These are phyloP conservation scores for Collichthys lucidus DNA, from an alignment of 2,113 vertebrate species.

Conservation along the genomic window DNA sequence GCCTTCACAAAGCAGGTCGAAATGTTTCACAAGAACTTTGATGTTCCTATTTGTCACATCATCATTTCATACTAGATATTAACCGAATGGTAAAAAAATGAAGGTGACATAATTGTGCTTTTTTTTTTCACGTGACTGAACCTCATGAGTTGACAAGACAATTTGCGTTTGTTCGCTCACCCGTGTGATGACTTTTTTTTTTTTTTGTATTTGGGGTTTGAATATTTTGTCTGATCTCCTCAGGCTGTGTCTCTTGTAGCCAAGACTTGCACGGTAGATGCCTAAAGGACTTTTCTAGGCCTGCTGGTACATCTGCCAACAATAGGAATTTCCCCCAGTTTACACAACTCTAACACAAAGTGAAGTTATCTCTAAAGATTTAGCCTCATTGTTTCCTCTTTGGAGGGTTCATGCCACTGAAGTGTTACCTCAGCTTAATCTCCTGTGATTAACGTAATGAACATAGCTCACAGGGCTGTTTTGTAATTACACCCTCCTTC, in stretches of 20 bases:
- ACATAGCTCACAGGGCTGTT: constrained; percentile 43
- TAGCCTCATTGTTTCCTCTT: constrained; percentile 63
- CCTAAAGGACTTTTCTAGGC: constrained; percentile 80
- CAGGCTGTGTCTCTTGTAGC: constrained; percentile 76
- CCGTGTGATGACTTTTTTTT: constrained; percentile 46
- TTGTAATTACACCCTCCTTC: constrained; percentile 42
- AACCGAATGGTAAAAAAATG: constrained; percentile 47
- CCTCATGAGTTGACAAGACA: constrained; percentile 46
- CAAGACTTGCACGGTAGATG: constrained; percentile 77
- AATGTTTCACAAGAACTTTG: constrained; percentile 76
- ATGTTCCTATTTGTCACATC: constrained; percentile 82
- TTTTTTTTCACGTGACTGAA: constrained; percentile 24
- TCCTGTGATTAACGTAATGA: constrained; percentile 64
- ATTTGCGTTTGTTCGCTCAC: constrained; percentile 61
- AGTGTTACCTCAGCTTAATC: constrained; percentile 57
- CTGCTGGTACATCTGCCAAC: constrained; percentile 83
- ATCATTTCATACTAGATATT: constrained; percentile 74
- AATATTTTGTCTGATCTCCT: constrained; percentile 77
- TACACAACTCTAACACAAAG: constrained; percentile 73
- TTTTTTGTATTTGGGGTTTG: constrained; percentile 45
- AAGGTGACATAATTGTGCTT: constrained; percentile 63
- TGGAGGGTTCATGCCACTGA: constrained; percentile 47
- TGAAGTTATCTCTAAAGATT: constrained; percentile 68
- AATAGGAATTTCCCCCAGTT: constrained; percentile 87
- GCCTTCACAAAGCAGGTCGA: constrained; percentile 82